Conservation (phyloP, 1,140 invertebrate genomes). For the Thaumetopoea pityocampa region DNA sequence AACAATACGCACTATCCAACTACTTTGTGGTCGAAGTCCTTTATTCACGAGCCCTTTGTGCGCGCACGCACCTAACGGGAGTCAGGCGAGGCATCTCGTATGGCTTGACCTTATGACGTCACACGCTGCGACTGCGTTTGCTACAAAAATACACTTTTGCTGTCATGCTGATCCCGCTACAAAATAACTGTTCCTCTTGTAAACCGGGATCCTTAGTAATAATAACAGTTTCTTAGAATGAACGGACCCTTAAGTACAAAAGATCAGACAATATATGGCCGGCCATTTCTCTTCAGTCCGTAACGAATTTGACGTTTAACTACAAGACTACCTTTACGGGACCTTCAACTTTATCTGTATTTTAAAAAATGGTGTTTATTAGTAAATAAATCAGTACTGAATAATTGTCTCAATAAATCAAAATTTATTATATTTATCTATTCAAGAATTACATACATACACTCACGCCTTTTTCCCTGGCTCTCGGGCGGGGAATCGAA, state of each 20-base stretch:
- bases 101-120: constrained; percentile 57
- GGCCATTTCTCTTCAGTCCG: constrained; percentile 41
- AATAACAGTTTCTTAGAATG: constrained; percentile 47
- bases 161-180: constrained; percentile 46
- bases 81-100: constrained; percentile 24
- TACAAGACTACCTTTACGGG: constrained; percentile 25
- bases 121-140: constrained; percentile 45
- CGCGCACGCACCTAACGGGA: constrained; percentile 60
- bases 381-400: too few relatives aligned
- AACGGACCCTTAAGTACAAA: constrained; percentile 49
- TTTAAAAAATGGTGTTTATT: too few relatives aligned
- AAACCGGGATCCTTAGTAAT: constrained; percentile 61
- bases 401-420: too few relatives aligned
- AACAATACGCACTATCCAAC: constrained; percentile 49
- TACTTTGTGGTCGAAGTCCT: constrained; percentile 54
- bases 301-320: constrained; percentile 58
- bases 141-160: constrained; percentile 65
- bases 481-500: too few relatives aligned
- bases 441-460: too few relatives aligned
- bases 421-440: too few relatives aligned
- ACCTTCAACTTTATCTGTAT: constrained; percentile 28
- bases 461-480: too few relatives aligned
- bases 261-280: constrained; percentile 47
- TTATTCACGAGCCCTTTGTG: constrained; percentile 56
- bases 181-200: constrained; percentile 64